phyloP scores from a whole-genome alignment of 2,888 invertebrate genomes.

The Xestia rhomboidea region DNA sequence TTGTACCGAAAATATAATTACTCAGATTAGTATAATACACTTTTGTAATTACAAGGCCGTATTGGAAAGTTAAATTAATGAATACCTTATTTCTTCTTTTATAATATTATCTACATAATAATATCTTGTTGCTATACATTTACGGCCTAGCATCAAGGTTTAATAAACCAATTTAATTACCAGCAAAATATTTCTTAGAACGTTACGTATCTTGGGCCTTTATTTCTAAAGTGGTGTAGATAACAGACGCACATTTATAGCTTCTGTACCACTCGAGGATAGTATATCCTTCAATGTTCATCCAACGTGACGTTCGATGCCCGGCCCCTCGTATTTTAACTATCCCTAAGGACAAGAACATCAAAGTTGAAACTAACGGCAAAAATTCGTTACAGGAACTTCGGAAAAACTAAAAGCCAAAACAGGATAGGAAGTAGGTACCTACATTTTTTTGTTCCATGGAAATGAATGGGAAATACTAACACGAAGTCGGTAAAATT shows the following conservation, averaged over 20 bases:
- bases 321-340: constrained; percentile 68
- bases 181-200: constrained; percentile 11
- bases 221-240: constrained; percentile 55
- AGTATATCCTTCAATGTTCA: constrained; percentile 68
- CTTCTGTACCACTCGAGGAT: constrained; percentile 59
- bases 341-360: constrained; percentile 68
- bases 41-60: background rate
- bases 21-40: background rate
- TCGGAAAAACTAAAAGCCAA: constrained; percentile 44
- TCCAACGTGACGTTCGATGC: constrained; percentile 62
- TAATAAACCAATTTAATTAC: constrained; percentile 23
- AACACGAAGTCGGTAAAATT: background rate
- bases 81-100: constrained; percentile 9
- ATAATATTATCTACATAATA: background rate
- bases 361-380: constrained; percentile 67
- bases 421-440: constrained; percentile 15
- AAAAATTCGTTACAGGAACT: constrained; percentile 65
- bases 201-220: constrained; percentile 17
- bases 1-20: background rate
- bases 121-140: background rate
- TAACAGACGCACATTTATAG: constrained; percentile 63
- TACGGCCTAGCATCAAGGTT: background rate
- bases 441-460: constrained; percentile 23
- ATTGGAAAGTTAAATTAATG: background rate
- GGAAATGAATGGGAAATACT: constrained; percentile 33